Percentiles rank a stretch among this genome's conserved stretches.
Evolutionary conservation across 2,113 vertebrate genomes (phyloP).

Genomic region (Hyperoodon ampullatus): DNA sequence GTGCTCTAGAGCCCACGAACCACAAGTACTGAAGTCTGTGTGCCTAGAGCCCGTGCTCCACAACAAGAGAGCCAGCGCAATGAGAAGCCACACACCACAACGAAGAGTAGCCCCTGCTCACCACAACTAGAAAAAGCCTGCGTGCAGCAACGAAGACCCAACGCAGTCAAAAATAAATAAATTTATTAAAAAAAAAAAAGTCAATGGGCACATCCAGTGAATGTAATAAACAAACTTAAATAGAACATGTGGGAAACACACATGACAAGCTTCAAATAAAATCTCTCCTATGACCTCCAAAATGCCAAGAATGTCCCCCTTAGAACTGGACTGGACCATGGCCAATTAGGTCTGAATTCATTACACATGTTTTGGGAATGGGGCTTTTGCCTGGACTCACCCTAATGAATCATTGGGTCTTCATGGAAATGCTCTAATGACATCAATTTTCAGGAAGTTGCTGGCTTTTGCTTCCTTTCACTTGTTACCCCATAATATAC

Average conservation of each 20-base stretch:
- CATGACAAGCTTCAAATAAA: constrained; percentile 16
- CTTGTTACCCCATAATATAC: constrained; percentile 53
- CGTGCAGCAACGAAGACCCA: no score
- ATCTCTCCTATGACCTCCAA: constrained; percentile 59
- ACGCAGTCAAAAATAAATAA: no score
- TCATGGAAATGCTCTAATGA: constrained; percentile 29
- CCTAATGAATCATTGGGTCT: constrained; percentile 44
- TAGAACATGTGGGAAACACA: constrained; percentile 38
- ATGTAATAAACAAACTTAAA: constrained; percentile 18
- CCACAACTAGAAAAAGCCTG: no score
- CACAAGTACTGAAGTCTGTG: no score
- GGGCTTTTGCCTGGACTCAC: constrained; percentile 38
- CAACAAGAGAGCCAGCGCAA: no score
- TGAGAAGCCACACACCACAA: no score
- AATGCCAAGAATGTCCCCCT: not conserved
- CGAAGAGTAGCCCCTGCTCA: no score
- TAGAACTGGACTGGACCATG: constrained; percentile 38
- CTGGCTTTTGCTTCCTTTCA: constrained; percentile 63
- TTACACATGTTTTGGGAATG: constrained; percentile 1
- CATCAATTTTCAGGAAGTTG: constrained; percentile 59
- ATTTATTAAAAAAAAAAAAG: not conserved
- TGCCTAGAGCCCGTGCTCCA: no score
- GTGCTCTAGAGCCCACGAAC: no score
- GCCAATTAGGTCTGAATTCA: constrained; percentile 65
- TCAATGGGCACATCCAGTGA: not conserved